Percentiles rank a stretch among this genome's conserved stretches.
Conservation (phyloP, 2,113 vertebrate species). For the Vidua macroura region DNA sequence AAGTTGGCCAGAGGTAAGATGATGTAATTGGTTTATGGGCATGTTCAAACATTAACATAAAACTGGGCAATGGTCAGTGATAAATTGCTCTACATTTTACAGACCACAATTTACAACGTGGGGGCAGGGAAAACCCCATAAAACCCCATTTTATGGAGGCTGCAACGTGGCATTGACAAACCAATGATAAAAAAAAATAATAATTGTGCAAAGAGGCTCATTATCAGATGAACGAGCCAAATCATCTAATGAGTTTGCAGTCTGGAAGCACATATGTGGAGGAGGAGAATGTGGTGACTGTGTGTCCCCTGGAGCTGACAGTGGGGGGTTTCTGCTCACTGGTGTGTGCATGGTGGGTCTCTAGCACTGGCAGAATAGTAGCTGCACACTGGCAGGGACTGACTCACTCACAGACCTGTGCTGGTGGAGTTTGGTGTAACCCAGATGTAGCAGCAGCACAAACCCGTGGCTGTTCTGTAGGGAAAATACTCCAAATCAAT, state of each 20-base stretch:
- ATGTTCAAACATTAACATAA: constrained; percentile 76
- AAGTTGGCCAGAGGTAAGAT: constrained; percentile 59
- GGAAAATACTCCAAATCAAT: background rate
- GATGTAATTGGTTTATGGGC: constrained; percentile 63
- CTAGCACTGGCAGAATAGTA: background rate
- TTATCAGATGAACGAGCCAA: background rate
- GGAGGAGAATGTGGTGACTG: background rate
- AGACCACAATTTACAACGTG: background rate
- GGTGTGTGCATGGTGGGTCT: rapidly evolving
- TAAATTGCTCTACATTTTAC: constrained; percentile 14
- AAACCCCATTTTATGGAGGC: background rate
- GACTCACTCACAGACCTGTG: background rate
- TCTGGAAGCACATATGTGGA: background rate
- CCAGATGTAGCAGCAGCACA: background rate
- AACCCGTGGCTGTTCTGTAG: background rate
- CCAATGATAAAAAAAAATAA: background rate
- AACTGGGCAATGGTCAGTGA: constrained; percentile 68
- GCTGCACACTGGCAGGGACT: background rate
- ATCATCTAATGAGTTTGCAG: background rate
- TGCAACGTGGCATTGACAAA: background rate
- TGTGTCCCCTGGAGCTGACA: background rate
- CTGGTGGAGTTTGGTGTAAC: background rate
- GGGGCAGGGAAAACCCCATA: background rate
- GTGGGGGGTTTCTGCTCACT: rapidly evolving
- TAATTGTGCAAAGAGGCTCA: background rate